A percentile compares a stretch with the other conserved stretches of the same genome.
Evolutionary conservation across 2,113 vertebrate genomes (phyloP).

Genomic region (Ancistrus triradiatus): DNA sequence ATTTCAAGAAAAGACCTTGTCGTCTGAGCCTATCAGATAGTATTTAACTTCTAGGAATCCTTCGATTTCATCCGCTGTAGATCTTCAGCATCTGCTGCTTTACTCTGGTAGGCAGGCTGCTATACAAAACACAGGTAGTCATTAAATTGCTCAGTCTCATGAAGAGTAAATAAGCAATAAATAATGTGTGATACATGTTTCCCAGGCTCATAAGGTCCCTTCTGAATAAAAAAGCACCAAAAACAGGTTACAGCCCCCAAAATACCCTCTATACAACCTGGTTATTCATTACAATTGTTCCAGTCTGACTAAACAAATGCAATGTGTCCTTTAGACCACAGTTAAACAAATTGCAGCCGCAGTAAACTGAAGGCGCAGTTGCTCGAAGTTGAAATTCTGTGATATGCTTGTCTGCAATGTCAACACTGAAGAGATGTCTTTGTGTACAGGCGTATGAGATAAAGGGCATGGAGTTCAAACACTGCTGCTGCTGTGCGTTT

Average conservation of each 20-base stretch:
- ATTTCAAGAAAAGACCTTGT: background rate
- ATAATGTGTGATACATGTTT: too few relatives aligned
- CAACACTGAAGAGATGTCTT: slow-evolving; percentile 8
- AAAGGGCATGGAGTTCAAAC: background rate
- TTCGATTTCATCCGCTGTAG: too few relatives aligned
- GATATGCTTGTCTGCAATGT: slow-evolving; percentile 3
- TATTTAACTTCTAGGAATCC: background rate
- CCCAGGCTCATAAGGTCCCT: too few relatives aligned
- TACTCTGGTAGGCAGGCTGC: too few relatives aligned
- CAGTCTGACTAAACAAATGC: slow-evolving; percentile 47
- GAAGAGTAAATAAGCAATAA: too few relatives aligned
- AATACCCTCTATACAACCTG: slow-evolving; percentile 10
- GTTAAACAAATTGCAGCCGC: slow-evolving; percentile 42
- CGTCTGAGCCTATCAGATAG: too few relatives aligned
- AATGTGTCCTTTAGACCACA: slow-evolving; percentile 48
- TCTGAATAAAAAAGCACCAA: too few relatives aligned
- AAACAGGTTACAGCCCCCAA: too few relatives aligned
- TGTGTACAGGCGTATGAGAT: slow-evolving; percentile 13
- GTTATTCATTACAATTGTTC: slow-evolving; percentile 45
- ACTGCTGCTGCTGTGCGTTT: background rate
- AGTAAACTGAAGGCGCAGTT: slow-evolving; percentile 26
- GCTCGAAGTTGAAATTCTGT: slow-evolving; percentile 28
- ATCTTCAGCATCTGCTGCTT: too few relatives aligned
- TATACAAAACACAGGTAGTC: too few relatives aligned
- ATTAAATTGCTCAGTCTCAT: too few relatives aligned